Base-by-base conservation (phyloP, 2,888 invertebrate genomes). In the Cantharis flavilabris region DNA sequence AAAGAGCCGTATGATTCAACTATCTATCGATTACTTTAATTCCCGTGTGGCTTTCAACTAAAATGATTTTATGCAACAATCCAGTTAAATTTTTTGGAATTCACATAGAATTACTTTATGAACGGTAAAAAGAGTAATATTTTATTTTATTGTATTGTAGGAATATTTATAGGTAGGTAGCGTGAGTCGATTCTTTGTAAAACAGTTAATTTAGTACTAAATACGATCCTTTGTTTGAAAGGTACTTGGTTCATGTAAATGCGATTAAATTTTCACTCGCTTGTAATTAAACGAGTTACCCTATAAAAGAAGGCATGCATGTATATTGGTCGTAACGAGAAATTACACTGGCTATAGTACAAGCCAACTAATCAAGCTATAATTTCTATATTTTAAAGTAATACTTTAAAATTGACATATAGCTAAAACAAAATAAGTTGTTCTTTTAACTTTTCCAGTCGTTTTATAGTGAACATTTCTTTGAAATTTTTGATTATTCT, bases 261-360 rank as follows among this genome's bases (percentile, higher is more conserved):
- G 81, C 80, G 72, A 80, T 75, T 82, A 82, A 81, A 80, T 80
- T 79, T 72, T 79, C 79, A 77, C 79, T 67, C 71, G 74, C 74
- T 76, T 78, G 80, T 80, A 82, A 82, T 82, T 82, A 82, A 81
- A 75, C 76, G 76, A 82, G 79, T 82, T 81, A 81, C 78, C 75
- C 71, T 71, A 64, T 65, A 72, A 71, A 81, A 80, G 79, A 80
- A 80, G 79, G 76, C 79, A 81, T 80, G 80, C 81, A 80, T 81
- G 80, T 75, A 73, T 75, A 62, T 65, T 64, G 49, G 75, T 74
- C 79, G 78, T 80, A 79, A 80, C 67, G 64, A 49, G 33, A 33
- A 64, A 33, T 65, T 67, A 23, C 72, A 14, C 49, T 67, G 30
- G 72, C 65, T 65, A n/a, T n/a, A 67, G 72, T 20, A 33, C n/a